Percentiles rank a stretch among this genome's conserved stretches.
Evolutionary conservation across 2,797 vertebrate species (phyloP).

Genomic region (Lagocephalus sceleratus): DNA sequence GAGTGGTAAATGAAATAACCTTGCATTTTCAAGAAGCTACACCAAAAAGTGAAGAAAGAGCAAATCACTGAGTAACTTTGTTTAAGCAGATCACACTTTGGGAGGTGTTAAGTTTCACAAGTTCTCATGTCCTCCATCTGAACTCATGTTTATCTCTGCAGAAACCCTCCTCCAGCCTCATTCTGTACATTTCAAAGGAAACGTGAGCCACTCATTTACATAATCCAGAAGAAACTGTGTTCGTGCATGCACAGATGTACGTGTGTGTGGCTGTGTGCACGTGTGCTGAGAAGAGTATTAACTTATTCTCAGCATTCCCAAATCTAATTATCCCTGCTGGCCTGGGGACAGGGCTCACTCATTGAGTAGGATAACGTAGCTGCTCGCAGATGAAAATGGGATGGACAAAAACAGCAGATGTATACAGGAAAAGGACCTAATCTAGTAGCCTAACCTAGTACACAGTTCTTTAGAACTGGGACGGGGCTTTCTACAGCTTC

Average conservation of each 20-base stretch:
- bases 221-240: constrained; percentile 62
- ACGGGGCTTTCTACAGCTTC: constrained; percentile 27
- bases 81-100: constrained; percentile 5
- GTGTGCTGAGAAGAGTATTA: constrained; percentile 46
- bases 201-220: constrained; percentile 65
- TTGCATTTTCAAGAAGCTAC: too few relatives aligned
- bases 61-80: too few relatives aligned
- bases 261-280: constrained; percentile 11
- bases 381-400: constrained; percentile 59
- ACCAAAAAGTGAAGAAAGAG: too few relatives aligned
- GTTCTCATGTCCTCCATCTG: constrained; percentile 55
- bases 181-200: constrained; percentile 70
- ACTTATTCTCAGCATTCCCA: constrained; percentile 67
- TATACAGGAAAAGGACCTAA: constrained; percentile 33
- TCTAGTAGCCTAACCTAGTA: too few relatives aligned
- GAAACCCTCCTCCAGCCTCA: constrained; percentile 46
- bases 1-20: too few relatives aligned
- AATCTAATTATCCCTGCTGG: constrained; percentile 72
- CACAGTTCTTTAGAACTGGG: constrained; percentile 50
- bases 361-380: constrained; percentile 53
- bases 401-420: constrained; percentile 35
- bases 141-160: constrained; percentile 69
- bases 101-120: constrained; percentile 37
- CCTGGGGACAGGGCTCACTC: constrained; percentile 56
- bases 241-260: constrained; percentile 2